phyloP scores from a whole-genome alignment of 2,113 vertebrate genomes.

The Boulengeromyrus knoepffleri region DNA sequence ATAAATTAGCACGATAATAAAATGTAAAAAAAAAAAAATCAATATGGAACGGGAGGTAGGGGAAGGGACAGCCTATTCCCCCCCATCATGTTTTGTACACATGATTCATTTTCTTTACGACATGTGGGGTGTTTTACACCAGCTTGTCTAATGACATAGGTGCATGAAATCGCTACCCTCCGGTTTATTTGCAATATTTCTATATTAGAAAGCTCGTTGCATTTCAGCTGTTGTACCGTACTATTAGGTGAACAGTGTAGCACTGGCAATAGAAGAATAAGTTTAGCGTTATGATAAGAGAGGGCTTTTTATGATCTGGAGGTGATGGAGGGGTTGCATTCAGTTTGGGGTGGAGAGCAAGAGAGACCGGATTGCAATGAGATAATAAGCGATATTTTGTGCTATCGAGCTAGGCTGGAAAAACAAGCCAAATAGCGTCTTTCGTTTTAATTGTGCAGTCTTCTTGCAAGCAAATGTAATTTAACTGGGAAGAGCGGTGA shows the following conservation, averaged over 20 bases:
- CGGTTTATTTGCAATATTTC: background rate
- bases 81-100: background rate
- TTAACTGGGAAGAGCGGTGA: background rate
- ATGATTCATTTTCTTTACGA: background rate
- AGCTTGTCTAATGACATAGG: background rate
- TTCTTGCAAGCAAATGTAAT: background rate
- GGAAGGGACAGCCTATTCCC: background rate
- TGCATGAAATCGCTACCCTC: background rate
- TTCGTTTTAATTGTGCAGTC: background rate
- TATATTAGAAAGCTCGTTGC: slow-evolving; percentile 7
- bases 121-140: background rate
- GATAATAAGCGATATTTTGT: background rate
- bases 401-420: background rate
- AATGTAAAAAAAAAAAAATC: background rate
- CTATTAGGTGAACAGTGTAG: background rate
- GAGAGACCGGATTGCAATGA: background rate
- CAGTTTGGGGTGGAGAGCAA: slow-evolving; percentile 10
- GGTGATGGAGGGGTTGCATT: background rate
- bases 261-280: background rate
- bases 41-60: background rate
- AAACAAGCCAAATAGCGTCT: background rate
- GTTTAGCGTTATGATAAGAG: background rate
- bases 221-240: background rate
- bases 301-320: slow-evolving; percentile 3
- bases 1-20: background rate